A percentile compares a stretch with the other conserved stretches of the same genome.
Evolutionary conservation across 2,113 vertebrate species (phyloP).

Genomic region (Pachypanchax playfairii): DNA sequence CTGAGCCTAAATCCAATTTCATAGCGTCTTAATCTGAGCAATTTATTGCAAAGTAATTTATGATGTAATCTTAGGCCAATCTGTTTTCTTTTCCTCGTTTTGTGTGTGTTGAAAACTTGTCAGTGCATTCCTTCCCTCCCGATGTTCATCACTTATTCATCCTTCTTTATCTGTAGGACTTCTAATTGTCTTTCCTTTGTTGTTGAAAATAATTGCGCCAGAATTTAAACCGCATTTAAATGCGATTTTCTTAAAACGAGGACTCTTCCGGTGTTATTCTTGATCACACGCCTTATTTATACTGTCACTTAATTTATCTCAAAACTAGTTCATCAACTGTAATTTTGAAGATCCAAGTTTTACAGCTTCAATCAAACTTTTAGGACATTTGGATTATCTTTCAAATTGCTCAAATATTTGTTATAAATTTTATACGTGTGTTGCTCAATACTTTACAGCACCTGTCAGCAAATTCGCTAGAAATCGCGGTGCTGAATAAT

Average conservation of each 20-base stretch:
- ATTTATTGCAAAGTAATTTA: conserved; percentile 79
- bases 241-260: no score
- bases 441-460: conserved; percentile 9
- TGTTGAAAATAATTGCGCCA: no score
- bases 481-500: conserved; percentile 19
- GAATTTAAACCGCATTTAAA: no score
- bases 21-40: conserved; percentile 76
- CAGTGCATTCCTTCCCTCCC: conserved; percentile 62
- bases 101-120: conserved; percentile 62
- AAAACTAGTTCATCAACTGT: no score
- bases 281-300: no score
- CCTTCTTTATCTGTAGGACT: not conserved
- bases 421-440: no score
- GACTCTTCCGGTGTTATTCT: no score
- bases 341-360: no score
- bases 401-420: no score
- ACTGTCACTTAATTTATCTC: no score
- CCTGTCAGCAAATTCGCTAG: conserved; percentile 43
- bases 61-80: conserved; percentile 76
- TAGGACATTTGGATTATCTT: conserved; percentile 40
- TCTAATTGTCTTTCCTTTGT: conserved; percentile 14
- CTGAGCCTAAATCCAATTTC: conserved; percentile 74
- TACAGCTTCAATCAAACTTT: conserved; percentile 6
- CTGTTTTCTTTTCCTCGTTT: conserved; percentile 35
- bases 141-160: conserved; percentile 55